Evolutionary conservation across 2,888 invertebrate genomes (phyloP).

Genomic region (Sesia bembeciformis): DNA sequence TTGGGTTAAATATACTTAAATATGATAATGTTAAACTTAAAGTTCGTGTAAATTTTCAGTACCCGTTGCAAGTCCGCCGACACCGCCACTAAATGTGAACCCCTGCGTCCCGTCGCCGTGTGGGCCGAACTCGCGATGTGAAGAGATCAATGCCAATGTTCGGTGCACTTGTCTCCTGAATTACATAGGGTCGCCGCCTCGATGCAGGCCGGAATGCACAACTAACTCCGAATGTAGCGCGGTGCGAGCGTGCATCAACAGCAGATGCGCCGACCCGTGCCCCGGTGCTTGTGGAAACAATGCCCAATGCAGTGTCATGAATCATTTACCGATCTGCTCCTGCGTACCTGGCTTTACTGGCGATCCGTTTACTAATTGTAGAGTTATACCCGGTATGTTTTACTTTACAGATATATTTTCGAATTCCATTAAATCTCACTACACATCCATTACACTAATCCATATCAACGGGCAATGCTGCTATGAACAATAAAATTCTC

Average conservation of each 20-base stretch:
- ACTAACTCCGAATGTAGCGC: constrained; percentile 82
- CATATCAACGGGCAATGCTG: too few relatives aligned
- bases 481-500: too few relatives aligned
- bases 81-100: constrained; percentile 41
- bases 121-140: constrained; percentile 84
- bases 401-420: background rate
- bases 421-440: background rate
- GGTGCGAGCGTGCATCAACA: constrained; percentile 79
- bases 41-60: constrained; percentile 23
- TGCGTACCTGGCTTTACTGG: constrained; percentile 81
- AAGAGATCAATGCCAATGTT: constrained; percentile 77
- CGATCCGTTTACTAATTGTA: constrained; percentile 79
- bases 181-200: constrained; percentile 84
- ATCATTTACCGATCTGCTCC: constrained; percentile 80
- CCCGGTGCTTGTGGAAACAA: constrained; percentile 85
- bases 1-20: too few relatives aligned
- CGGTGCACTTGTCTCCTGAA: constrained; percentile 82
- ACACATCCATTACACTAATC: background rate
- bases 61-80: constrained; percentile 32
- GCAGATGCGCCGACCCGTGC: constrained; percentile 84
- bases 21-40: background rate
- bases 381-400: constrained; percentile 12
- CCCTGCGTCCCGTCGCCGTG: constrained; percentile 86
- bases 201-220: constrained; percentile 83
- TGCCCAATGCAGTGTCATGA: constrained; percentile 82